Evolutionary conservation across 2,888 invertebrate genomes (phyloP).

Genomic region (Euphydryas editha): DNA sequence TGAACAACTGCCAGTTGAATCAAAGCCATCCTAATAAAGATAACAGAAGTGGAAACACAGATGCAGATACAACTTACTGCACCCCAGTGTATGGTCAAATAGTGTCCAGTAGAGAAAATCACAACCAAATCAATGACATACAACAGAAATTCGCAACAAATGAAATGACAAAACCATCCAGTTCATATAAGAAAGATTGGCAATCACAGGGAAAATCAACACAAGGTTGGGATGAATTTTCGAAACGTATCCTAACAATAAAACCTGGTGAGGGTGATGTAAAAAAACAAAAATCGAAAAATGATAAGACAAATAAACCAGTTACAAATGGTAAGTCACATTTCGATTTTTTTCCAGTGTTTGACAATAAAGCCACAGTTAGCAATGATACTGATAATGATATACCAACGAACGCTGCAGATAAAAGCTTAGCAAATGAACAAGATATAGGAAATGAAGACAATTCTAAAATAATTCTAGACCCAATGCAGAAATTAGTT

Average conservation of each 20-base stretch:
- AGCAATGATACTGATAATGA: slow-evolving; percentile 48
- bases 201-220: slow-evolving; percentile 64
- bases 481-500: slow-evolving; percentile 81
- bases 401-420: slow-evolving; percentile 35
- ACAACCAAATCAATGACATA: slow-evolving; percentile 78
- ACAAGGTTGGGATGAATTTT: slow-evolving; percentile 74
- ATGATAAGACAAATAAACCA: slow-evolving; percentile 56
- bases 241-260: slow-evolving; percentile 68
- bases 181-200: slow-evolving; percentile 74
- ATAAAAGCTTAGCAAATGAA: slow-evolving; percentile 41
- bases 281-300: slow-evolving; percentile 60
- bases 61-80: slow-evolving; percentile 75
- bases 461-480: slow-evolving; percentile 77
- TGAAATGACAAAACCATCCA: slow-evolving; percentile 71
- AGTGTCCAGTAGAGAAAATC: slow-evolving; percentile 76
- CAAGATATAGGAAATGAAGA: slow-evolving; percentile 55
- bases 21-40: slow-evolving; percentile 61
- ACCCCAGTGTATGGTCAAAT: slow-evolving; percentile 79
- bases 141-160: slow-evolving; percentile 71
- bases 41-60: slow-evolving; percentile 55
- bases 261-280: slow-evolving; percentile 59
- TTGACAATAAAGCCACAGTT: slow-evolving; percentile 68
- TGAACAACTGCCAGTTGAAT: slow-evolving; percentile 76
- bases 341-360: slow-evolving; percentile 77
- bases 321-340: slow-evolving; percentile 71